Base-by-base conservation (phyloP, 2,797 vertebrate species). In the Phalloptychus januarius region DNA sequence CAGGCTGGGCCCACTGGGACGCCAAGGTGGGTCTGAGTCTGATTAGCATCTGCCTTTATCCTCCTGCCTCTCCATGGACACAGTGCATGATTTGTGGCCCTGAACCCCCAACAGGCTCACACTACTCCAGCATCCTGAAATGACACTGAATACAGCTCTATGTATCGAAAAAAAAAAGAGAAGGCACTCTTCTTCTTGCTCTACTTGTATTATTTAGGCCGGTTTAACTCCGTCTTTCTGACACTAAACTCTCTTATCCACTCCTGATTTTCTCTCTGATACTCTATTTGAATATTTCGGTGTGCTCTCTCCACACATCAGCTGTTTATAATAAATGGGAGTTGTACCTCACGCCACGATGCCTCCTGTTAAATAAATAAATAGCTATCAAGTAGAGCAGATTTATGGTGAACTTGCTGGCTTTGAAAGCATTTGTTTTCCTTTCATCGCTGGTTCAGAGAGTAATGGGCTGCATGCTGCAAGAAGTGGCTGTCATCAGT, bases 11-110 rank as follows among this genome's bases (percentile, higher is more conserved):
- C 85, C 76, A 18, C 16, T 1, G 73, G 84, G 86, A 88, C 72
- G 15, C 16, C 0, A 15, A 77, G 83, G 78, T 69, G 71, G 63
- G 76, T 85, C 87, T 83, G 84, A 86, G 85, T 82, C 87, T 85
- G 87, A 89, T 91, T 89, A 91, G 87, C 89, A 87, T 89, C 85
- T 85, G 85, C 88, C 86, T 78, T 38, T 86, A 74, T 87, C 78
- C 74, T 25, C 40, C 75, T 77, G 71, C 33, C 78, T 84, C 82
- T 86, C 79, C 0, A 67, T 50, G 74, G 85, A 82, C 4, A 4
- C 16, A 0, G 72, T 23, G 63, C 79, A 84, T 54, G 83, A 87
- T 80, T 46, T 78, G 36, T 7, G 31, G 73, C 54, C 78, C 79
- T 70, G 71, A 87, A 80, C 78, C 65, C 33, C 33, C 31, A 73